Base-by-base conservation (phyloP, 1,140 invertebrate species). In the Drosophila albomicans region DNA sequence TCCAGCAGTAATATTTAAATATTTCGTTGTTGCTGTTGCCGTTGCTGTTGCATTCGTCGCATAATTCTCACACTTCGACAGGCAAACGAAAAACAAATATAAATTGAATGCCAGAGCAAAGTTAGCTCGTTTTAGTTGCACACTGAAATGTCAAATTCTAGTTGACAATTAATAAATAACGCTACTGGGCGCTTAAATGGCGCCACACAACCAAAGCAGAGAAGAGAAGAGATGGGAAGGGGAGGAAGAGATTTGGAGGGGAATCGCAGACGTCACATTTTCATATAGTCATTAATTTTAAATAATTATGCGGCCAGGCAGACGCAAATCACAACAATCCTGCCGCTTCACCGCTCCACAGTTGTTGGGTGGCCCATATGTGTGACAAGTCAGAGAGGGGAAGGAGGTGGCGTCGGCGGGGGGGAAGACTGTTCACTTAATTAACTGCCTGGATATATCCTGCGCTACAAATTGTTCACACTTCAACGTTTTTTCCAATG, bases 91-190 rank as follows among this genome's bases (percentile, higher is more conserved):
- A 76, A 81, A 77, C 72, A 89, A 79, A 85, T 76, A 89, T 70
- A 89, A 89, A 88, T 88, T 79, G 85, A 88, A 85, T 78, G 71
- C 70, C 73, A 48, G 20, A 25, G 52, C 73, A 61, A 69, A 75
- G 64, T 65, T 76, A 45, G 16, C 35, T 10, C 48, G 45, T 59
- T 46, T 46, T 35, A 41, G 16, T 30, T 41, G 78, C 86, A 85
- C 85, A 89, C 85, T 85, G 85, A 89, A 89, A 90, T 90, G 85
- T 89, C 85, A 89, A 89, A 85, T 89, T 89, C 20, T 89, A 89
- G 85, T 84, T 89, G 85, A 89, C 85, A 89, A 89, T 89, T 89
- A 89, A 89, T 89, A 89, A 89, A 89, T 89, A 81, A 89, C 89
- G 72, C 66, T 51, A 79, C 72, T 69, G 86, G 52, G 75, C 81